phyloP scores from a whole-genome alignment of 2,888 invertebrate species.

The Salticus scenicus region DNA sequence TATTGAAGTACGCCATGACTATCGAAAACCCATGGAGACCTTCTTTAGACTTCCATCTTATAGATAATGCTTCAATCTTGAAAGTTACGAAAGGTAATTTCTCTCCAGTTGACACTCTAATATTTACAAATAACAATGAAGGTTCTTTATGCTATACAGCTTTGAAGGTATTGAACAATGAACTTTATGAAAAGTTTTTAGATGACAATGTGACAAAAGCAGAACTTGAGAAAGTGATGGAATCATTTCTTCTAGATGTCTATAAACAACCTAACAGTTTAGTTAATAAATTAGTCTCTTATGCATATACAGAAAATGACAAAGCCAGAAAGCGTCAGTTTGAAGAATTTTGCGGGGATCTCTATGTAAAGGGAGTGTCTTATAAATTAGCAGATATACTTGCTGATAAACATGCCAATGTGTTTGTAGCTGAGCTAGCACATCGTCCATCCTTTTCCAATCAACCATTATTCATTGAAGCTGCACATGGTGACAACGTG shows the following conservation, averaged over 20 bases:
- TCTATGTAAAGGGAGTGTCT: slow-evolving; percentile 65
- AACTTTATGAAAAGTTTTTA: slow-evolving; percentile 69
- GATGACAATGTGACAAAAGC: slow-evolving; percentile 48
- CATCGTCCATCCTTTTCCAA: slow-evolving; percentile 73
- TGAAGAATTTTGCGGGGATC: slow-evolving; percentile 70
- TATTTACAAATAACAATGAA: slow-evolving; percentile 73
- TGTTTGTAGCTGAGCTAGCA: slow-evolving; percentile 73
- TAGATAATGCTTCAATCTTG: slow-evolving; percentile 72
- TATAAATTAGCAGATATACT: slow-evolving; percentile 38
- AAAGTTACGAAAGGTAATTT: slow-evolving; percentile 55
- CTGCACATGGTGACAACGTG: slow-evolving; percentile 72
- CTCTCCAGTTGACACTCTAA: slow-evolving; percentile 71
- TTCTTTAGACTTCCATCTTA: slow-evolving; percentile 72
- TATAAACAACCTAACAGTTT: slow-evolving; percentile 27
- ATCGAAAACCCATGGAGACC: slow-evolving; percentile 73
- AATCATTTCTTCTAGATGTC: slow-evolving; percentile 40
- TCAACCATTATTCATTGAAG: slow-evolving; percentile 69
- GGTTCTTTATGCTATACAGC: slow-evolving; percentile 73
- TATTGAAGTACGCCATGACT: slow-evolving; percentile 69
- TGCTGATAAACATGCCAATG: slow-evolving; percentile 23
- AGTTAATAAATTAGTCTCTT: slow-evolving; percentile 32
- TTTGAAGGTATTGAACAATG: slow-evolving; percentile 66
- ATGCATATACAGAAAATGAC: slow-evolving; percentile 21
- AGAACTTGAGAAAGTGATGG: slow-evolving; percentile 62
- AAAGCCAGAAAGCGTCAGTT: slow-evolving; percentile 33